phyloP scores from a whole-genome alignment of 2,888 invertebrate genomes.

The Cephonodes hylas region DNA sequence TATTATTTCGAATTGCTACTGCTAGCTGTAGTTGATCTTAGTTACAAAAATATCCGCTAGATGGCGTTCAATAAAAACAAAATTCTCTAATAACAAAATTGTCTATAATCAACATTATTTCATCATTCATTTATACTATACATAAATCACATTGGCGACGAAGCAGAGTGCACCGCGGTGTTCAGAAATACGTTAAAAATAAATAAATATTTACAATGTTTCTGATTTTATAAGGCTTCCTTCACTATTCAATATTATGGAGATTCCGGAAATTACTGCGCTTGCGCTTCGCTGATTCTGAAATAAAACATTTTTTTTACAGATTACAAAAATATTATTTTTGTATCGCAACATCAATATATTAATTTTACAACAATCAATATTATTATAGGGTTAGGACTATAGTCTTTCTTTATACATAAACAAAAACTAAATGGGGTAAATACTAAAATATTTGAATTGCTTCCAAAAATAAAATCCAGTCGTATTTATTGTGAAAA shows the following conservation, averaged over 20 bases:
- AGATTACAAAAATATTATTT: too few relatives aligned
- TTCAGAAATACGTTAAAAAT: conserved; percentile 21
- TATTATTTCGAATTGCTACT: neutral
- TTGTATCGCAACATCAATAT: too few relatives aligned
- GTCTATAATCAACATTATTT: conserved; percentile 15
- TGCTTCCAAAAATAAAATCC: too few relatives aligned
- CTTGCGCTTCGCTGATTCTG: conserved; percentile 48
- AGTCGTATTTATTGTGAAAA: too few relatives aligned
- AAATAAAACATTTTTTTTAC: conserved; percentile 26
- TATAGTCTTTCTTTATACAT: too few relatives aligned
- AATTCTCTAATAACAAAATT: conserved; percentile 8
- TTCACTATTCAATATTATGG: conserved; percentile 39
- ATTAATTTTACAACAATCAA: too few relatives aligned
- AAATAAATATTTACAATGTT: conserved; percentile 24
- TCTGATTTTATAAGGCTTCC: conserved; percentile 23
- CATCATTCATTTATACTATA: conserved; percentile 16
- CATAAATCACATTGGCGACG: conserved; percentile 18
- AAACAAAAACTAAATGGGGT: too few relatives aligned
- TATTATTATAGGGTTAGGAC: too few relatives aligned
- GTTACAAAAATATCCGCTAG: neutral
- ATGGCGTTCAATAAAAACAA: conserved; percentile 11
- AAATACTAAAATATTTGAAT: too few relatives aligned
- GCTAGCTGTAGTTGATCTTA: neutral
- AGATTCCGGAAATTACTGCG: conserved; percentile 43
- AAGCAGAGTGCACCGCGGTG: conserved; percentile 10